Conservation (phyloP, 2,797 vertebrate species). For the Danio aesculapii region DNA sequence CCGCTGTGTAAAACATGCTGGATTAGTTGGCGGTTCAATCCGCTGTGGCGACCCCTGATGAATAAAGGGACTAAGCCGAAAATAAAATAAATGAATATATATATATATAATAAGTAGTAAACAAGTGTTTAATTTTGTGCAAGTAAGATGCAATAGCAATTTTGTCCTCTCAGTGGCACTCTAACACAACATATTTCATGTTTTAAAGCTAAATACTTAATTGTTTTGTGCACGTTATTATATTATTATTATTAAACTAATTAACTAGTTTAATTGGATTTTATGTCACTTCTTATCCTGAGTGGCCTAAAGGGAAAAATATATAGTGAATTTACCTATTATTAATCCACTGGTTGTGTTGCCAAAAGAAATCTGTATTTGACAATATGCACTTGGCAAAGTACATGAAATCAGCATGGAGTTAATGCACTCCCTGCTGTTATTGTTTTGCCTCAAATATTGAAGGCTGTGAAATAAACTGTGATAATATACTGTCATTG, state of each 20-base stretch:
- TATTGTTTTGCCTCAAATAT: slow-evolving; percentile 50
- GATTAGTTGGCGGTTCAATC: no score
- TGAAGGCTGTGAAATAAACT: slow-evolving; percentile 36
- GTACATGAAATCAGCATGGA: slow-evolving; percentile 59
- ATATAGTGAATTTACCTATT: slow-evolving; percentile 65
- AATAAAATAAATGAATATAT: no score
- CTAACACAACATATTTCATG: slow-evolving; percentile 63
- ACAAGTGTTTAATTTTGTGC: slow-evolving; percentile 7
- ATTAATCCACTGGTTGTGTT: slow-evolving; percentile 61
- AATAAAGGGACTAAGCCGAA: no score
- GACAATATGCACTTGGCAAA: slow-evolving; percentile 60
- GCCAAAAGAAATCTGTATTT: slow-evolving; percentile 54
- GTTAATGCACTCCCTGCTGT: slow-evolving; percentile 64
- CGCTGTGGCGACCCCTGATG: no score
- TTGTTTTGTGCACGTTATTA: slow-evolving; percentile 62
- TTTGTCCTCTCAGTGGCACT: slow-evolving; percentile 74
- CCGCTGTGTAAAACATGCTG: no score
- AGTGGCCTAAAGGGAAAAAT: slow-evolving; percentile 69
- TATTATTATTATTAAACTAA: slow-evolving; percentile 67
- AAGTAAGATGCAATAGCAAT: slow-evolving; percentile 28
- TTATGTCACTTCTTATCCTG: slow-evolving; percentile 64
- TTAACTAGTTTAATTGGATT: slow-evolving; percentile 32
- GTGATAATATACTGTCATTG: slow-evolving; percentile 36
- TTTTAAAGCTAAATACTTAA: slow-evolving; percentile 67
- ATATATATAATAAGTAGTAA: background rate